Evolutionary conservation across 2,797 vertebrate genomes (phyloP), one percentile per base, ranked within the genome.

Genomic region (Silurus lanzhouensis): DNA sequence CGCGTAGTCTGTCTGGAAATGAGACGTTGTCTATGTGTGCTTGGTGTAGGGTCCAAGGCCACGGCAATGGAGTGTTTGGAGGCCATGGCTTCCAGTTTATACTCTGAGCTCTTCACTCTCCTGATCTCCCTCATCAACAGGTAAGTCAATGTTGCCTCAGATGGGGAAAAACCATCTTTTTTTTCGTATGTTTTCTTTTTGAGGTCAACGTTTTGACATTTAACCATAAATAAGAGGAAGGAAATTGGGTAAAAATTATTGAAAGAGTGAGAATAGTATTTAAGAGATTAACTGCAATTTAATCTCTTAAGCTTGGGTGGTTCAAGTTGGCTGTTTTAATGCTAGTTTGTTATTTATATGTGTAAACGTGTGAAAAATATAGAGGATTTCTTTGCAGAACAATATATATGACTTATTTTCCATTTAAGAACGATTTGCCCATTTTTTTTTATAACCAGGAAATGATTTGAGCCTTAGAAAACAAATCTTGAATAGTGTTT

Each of bases 1-100:
- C 19, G 9, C 31, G n/a, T 64, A 67, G 31, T 19, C 27, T 14
- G 13, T 83, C 3, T 79, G 70, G 6, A 85, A 84, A 87, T 31
- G 15, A 60, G 10, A 84, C 68, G 20, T 12, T 20, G 85, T n/a
- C 5, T 85, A 19, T 87, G 79, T 75, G 82, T 2, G 44, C 20
- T 81, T 80, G 55, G 82, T 68, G 79, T 93, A 98, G 97, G 96
- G 90, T 93, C 95, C 88, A 99, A 96, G 91, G 90, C 95, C 84
- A 96, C 96, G 0, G 98, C 97, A 0, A 87, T 96, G 92, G 98
- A 99, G 90, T 98, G 97, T 91, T 92, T 99, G 86, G 97, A 99
- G 91, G 97, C 96, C 84, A 96, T 98, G 96, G 97, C 95, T 0
- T 94, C 96, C 0, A 94, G 96, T 77, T 95, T 99, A 87, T 99